Evolutionary conservation across 1,140 invertebrate species (phyloP).

Genomic region (Anoplolepis gracilipes): DNA sequence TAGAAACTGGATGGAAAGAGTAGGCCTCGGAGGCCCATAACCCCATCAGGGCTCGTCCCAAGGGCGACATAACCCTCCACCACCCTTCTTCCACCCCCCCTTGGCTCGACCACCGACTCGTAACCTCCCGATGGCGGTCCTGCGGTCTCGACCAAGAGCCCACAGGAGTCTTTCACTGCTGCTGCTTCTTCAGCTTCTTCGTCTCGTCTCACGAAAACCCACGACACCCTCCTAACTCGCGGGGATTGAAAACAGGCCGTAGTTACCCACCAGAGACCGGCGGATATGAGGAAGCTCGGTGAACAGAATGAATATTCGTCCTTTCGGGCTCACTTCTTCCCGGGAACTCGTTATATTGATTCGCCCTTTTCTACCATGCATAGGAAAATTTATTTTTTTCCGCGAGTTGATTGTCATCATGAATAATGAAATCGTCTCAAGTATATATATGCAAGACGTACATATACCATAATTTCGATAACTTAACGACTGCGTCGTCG

Average conservation of each 20-base stretch:
- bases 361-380: slow-evolving; percentile 24
- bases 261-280: slow-evolving; percentile 72
- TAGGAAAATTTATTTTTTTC: slow-evolving; percentile 51
- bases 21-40: slow-evolving; percentile 86
- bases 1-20: slow-evolving; percentile 82
- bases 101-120: slow-evolving; percentile 59
- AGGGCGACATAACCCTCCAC: slow-evolving; percentile 81
- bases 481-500: neutral
- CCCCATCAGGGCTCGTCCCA: slow-evolving; percentile 85
- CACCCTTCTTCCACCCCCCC: slow-evolving; percentile 52
- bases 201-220: slow-evolving; percentile 41
- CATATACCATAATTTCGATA: neutral
- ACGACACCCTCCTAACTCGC: slow-evolving; percentile 47
- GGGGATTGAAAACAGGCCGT: slow-evolving; percentile 73
- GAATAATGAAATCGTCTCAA: neutral
- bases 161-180: slow-evolving; percentile 31
- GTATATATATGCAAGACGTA: neutral
- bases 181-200: slow-evolving; percentile 11
- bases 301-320: slow-evolving; percentile 65
- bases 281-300: slow-evolving; percentile 18
- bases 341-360: slow-evolving; percentile 65
- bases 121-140: slow-evolving; percentile 73
- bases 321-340: slow-evolving; percentile 20
- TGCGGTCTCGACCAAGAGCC: slow-evolving; percentile 71
- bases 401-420: neutral